Conservation (phyloP, 2,113 vertebrate species). For the Sarotherodon lohbergeri region DNA sequence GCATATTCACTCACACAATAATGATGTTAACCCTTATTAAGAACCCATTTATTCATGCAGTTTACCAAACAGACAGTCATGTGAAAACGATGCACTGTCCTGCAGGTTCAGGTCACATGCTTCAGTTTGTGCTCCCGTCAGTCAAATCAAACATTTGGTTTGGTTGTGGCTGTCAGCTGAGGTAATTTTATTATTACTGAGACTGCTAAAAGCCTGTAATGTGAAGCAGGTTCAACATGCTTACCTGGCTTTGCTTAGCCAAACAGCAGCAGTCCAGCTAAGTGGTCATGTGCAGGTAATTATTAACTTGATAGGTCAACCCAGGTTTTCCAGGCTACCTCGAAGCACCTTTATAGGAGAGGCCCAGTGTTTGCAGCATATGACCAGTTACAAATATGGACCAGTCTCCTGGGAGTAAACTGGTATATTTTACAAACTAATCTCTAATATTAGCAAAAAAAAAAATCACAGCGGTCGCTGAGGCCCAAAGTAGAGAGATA, state of each 20-base stretch:
- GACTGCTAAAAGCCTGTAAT: neutral
- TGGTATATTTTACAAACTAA: neutral
- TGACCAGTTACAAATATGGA: neutral
- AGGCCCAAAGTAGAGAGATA: neutral
- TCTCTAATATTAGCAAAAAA: neutral
- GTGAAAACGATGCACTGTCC: neutral
- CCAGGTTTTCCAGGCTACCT: neutral
- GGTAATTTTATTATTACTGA: neutral
- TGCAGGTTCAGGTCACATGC: neutral
- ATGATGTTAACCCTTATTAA: neutral
- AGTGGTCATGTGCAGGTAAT: neutral
- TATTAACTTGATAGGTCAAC: neutral
- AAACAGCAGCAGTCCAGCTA: neutral
- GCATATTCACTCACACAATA: neutral
- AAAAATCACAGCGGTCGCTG: neutral
- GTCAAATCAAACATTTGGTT: neutral
- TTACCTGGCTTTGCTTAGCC: neutral
- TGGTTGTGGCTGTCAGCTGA: neutral
- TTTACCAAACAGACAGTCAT: neutral
- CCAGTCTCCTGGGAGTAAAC: neutral
- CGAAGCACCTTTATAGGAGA: neutral
- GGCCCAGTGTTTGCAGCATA: neutral
- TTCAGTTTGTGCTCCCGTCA: neutral
- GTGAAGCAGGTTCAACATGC: neutral
- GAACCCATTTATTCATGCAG: neutral